phyloP scores from a whole-genome alignment of 64 coral and sea anemone genomes.

The Actinia tenebrosa region DNA sequence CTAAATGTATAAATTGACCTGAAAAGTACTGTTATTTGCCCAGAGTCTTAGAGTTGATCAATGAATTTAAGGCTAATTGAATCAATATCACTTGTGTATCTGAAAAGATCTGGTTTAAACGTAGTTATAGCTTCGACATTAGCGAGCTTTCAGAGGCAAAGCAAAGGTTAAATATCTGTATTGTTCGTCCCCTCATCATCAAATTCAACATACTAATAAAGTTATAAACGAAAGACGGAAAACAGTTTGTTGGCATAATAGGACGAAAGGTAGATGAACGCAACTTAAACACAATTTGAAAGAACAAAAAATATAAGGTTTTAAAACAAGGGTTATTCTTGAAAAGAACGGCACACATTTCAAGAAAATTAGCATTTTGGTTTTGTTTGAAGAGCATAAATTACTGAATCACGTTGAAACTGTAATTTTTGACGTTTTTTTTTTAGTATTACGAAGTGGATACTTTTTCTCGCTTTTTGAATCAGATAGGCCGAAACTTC shows the following conservation, averaged over 20 bases:
- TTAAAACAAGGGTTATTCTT: neutral
- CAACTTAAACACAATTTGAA: neutral
- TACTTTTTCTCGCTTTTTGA: neutral
- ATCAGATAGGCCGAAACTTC: neutral
- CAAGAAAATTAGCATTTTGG: constrained; percentile 56
- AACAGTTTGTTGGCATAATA: neutral
- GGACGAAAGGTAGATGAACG: neutral
- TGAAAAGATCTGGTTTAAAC: neutral
- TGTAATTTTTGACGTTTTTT: neutral
- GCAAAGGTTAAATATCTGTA: constrained; percentile 6
- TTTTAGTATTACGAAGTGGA: neutral
- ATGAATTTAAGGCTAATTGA: constrained; percentile 46
- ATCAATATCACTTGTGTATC: constrained; percentile 8
- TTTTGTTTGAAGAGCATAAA: constrained; percentile 38
- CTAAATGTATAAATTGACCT: constrained; percentile 30
- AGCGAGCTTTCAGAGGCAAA: neutral
- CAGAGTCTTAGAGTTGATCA: constrained; percentile 37
- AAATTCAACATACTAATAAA: constrained; percentile 1
- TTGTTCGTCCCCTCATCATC: neutral
- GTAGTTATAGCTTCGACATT: constrained; percentile 31
- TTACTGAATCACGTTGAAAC: neutral
- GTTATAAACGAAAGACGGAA: neutral
- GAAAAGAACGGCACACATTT: neutral
- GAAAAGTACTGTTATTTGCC: constrained; percentile 39
- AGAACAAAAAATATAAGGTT: neutral